Evolutionary conservation across 2,113 vertebrate genomes (phyloP).

Genomic region (Stictonetta naevosa): DNA sequence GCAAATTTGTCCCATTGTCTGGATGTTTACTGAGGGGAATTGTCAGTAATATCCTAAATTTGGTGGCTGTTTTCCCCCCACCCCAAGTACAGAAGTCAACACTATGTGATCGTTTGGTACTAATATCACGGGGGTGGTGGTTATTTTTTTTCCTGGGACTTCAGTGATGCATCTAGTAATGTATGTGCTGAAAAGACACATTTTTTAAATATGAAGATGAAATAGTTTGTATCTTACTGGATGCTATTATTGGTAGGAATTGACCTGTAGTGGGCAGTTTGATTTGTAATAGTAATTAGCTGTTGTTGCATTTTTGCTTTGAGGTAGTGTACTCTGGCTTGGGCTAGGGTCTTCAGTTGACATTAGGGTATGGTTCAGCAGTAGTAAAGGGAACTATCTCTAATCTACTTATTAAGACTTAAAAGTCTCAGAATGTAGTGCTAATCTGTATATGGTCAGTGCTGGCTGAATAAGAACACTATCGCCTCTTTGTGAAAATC

Average conservation of each 20-base stretch:
- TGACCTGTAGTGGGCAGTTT: background rate
- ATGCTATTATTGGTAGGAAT: background rate
- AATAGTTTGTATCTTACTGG: background rate
- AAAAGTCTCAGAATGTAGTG: background rate
- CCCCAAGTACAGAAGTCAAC: background rate
- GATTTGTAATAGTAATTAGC: background rate
- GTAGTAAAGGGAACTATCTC: background rate
- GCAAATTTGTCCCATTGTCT: background rate
- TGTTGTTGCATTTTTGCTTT: background rate
- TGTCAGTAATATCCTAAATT: background rate
- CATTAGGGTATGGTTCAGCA: background rate
- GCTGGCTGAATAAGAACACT: background rate
- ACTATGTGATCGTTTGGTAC: background rate
- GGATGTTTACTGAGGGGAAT: background rate
- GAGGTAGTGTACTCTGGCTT: background rate
- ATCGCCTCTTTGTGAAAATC: background rate
- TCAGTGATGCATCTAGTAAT: background rate
- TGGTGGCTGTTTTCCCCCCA: background rate
- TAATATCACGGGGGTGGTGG: rapidly evolving
- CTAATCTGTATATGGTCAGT: background rate
- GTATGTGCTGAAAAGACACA: background rate
- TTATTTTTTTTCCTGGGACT: background rate
- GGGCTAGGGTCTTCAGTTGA: background rate
- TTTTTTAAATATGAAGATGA: background rate
- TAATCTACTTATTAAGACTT: background rate